Evolutionary conservation across 2,888 invertebrate genomes (phyloP).

Genomic region (Mechanitis messenoides): DNA sequence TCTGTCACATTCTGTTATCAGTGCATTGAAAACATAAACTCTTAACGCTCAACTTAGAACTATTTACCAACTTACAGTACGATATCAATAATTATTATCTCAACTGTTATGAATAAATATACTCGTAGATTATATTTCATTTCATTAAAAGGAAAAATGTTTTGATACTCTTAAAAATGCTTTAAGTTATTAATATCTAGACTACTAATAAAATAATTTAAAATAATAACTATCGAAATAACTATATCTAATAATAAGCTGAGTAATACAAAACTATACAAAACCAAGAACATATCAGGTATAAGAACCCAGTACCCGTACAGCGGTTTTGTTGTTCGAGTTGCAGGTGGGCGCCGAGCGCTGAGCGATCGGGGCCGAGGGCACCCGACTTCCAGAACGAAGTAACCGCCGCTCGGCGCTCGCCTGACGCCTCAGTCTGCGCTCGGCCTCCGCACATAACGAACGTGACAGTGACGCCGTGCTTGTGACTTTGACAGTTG

Average conservation of each 20-base stretch:
- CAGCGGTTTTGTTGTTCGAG: constrained; percentile 66
- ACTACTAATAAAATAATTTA: too few relatives aligned
- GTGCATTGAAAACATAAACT: constrained; percentile 55
- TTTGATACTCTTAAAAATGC: too few relatives aligned
- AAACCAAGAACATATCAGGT: constrained; percentile 33
- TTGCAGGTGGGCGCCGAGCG: constrained; percentile 67
- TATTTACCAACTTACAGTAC: constrained; percentile 9
- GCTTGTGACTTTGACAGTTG: constrained; percentile 73
- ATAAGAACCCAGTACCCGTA: constrained; percentile 24
- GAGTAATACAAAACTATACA: not conserved
- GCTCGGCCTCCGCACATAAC: constrained; percentile 61
- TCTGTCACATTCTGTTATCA: constrained; percentile 73
- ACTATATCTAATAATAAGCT: too few relatives aligned
- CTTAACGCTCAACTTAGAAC: constrained; percentile 36
- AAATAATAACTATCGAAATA: too few relatives aligned
- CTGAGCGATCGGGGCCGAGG: constrained; percentile 34
- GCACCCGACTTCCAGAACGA: constrained; percentile 41
- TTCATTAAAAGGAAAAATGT: too few relatives aligned
- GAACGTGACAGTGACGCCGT: constrained; percentile 62
- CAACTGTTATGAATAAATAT: too few relatives aligned
- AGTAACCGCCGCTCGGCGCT: constrained; percentile 33
- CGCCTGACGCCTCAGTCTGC: constrained; percentile 60
- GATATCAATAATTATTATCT: not conserved
- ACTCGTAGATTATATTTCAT: too few relatives aligned
- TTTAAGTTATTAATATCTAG: too few relatives aligned